These are phyloP conservation scores for Micromys minutus DNA, from an alignment of 2,113 vertebrate genomes.

Conservation along the genomic window DNA sequence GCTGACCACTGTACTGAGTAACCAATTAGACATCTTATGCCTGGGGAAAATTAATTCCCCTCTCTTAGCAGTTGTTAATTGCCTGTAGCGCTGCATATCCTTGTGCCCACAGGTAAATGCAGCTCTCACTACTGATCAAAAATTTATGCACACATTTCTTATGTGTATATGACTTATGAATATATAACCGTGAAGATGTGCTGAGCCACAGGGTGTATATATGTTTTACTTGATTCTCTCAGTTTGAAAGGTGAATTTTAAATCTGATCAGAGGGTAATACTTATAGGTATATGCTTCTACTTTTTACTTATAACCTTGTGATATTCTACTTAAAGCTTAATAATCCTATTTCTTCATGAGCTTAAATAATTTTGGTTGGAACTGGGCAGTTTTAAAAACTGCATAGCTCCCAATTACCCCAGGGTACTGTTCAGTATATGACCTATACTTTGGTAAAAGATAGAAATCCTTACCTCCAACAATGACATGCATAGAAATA, in stretches of 20 bases:
- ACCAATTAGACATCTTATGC: background rate
- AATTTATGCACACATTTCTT: background rate
- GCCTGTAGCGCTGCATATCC: background rate
- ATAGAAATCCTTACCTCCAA: background rate
- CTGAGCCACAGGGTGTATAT: background rate
- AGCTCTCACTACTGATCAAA: background rate
- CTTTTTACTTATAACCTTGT: conserved; percentile 16
- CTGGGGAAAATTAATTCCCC: background rate
- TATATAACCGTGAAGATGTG: background rate
- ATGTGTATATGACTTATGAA: background rate
- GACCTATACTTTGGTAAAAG: background rate
- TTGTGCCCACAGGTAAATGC: background rate
- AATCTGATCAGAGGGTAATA: background rate
- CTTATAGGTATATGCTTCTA: background rate
- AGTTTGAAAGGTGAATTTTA: background rate
- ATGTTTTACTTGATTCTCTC: background rate
- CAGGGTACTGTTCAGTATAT: background rate
- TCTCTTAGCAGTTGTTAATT: background rate
- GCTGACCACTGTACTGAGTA: background rate
- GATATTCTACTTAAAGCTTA: conserved; percentile 37
- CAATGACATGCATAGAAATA: background rate
- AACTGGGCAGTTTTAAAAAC: conserved; percentile 20
- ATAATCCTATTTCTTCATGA: background rate
- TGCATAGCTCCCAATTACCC: background rate
- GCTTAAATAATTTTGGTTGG: conserved; percentile 22